Conservation (phyloP, 1,140 invertebrate species). For the Homarus americanus region DNA sequence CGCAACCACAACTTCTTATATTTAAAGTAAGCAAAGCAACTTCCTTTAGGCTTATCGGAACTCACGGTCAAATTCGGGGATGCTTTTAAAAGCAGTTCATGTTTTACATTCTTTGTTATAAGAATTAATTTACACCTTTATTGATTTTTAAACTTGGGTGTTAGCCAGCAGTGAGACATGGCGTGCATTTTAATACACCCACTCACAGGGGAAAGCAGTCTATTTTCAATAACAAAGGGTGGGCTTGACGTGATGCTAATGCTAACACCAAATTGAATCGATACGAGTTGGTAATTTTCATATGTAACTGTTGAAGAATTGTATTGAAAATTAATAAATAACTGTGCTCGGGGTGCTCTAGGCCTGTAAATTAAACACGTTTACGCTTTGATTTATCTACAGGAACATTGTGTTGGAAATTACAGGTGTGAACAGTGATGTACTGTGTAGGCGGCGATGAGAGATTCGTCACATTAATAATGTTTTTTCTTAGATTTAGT, state of each 20-base stretch:
- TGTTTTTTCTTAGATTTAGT: conserved; percentile 9
- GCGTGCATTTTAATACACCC: neutral
- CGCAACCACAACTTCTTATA: no score
- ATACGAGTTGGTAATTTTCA: neutral
- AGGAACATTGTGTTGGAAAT: neutral
- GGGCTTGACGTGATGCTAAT: neutral
- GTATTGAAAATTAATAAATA: neutral
- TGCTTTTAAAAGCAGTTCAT: no score
- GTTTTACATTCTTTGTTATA: neutral
- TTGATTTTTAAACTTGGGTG: neutral
- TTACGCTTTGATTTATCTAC: no score
- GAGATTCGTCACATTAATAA: neutral
- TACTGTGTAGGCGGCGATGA: no score
- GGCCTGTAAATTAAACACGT: no score
- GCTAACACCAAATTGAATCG: neutral
- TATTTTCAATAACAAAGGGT: neutral
- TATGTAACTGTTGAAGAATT: neutral
- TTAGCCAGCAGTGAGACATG: neutral
- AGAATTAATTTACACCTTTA: neutral
- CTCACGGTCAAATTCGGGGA: no score
- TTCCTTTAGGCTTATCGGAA: no score
- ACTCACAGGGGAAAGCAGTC: neutral
- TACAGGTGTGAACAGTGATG: neutral
- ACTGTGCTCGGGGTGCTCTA: neutral
- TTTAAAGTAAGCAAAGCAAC: no score